Percentiles rank a stretch among this genome's conserved stretches.
Conservation (phyloP, 1,140 invertebrate genomes). For the Hydropsyche tenuis region DNA sequence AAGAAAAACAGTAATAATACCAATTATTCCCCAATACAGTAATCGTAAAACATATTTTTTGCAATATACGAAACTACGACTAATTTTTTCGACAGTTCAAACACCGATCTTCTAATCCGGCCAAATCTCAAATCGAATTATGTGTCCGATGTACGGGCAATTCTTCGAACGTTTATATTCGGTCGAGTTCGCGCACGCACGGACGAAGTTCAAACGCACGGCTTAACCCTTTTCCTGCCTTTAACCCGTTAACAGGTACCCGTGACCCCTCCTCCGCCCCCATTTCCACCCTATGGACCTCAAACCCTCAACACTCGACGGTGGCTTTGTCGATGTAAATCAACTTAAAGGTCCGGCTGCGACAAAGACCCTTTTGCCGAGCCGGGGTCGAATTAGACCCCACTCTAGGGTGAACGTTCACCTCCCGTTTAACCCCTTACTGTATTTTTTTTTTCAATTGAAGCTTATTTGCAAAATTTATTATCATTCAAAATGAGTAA, state of each 20-base stretch:
- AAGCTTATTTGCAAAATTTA: no score
- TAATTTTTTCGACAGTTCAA: neutral
- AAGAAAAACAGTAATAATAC: no score
- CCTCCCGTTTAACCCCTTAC: constrained; percentile 34
- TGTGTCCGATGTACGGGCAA: neutral
- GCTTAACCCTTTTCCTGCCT: constrained; percentile 47
- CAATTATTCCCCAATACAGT: no score
- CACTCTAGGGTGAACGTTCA: constrained; percentile 32
- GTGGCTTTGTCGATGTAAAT: constrained; percentile 49
- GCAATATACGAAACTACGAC: no score
- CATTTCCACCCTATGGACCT: no score
- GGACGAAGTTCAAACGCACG: constrained; percentile 45
- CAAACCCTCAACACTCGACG: constrained; percentile 37
- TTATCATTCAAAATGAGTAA: no score
- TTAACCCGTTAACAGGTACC: constrained; percentile 20
- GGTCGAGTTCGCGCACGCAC: constrained; percentile 11
- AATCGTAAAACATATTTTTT: no score
- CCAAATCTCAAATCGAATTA: constrained; percentile 11
- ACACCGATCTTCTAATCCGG: neutral
- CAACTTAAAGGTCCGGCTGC: constrained; percentile 36
- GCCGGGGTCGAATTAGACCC: constrained; percentile 13
- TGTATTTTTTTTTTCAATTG: no score
- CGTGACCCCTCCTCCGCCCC: neutral
- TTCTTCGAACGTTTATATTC: neutral
- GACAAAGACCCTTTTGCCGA: constrained; percentile 8